Conservation (phyloP, 2,113 vertebrate species). For the Tylochromis polylepis region DNA sequence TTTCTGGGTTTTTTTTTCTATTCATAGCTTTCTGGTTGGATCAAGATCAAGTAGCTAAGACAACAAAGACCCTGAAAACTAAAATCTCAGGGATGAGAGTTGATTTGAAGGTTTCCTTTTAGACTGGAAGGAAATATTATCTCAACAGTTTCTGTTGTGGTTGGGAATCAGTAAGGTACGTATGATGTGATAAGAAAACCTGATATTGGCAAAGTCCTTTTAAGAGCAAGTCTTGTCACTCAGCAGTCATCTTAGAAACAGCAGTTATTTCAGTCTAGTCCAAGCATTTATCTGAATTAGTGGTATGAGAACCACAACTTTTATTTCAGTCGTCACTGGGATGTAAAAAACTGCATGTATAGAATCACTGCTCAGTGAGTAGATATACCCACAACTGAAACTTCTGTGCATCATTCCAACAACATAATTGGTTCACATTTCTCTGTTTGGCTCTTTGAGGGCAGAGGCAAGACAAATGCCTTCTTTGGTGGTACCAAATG, state of each 20-base stretch:
- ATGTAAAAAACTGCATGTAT: fast-evolving
- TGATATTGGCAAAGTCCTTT: not conserved
- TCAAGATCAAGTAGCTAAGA: not conserved
- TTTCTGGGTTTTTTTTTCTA: not conserved
- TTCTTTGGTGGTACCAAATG: not conserved
- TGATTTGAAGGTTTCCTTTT: not conserved
- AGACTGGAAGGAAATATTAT: not conserved
- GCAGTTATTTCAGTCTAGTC: not conserved
- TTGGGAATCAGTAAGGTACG: not conserved
- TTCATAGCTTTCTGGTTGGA: not conserved
- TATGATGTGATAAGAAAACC: not conserved
- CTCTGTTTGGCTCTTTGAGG: not conserved
- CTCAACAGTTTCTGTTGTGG: not conserved
- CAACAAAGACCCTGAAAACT: not conserved
- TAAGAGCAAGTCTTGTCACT: not conserved
- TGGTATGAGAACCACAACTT: not conserved
- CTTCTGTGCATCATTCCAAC: not conserved
- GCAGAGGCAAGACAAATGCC: not conserved
- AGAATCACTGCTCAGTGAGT: not conserved
- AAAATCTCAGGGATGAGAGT: not conserved
- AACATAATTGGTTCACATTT: not conserved
- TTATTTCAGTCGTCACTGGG: not conserved
- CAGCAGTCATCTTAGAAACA: not conserved
- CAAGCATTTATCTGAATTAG: not conserved
- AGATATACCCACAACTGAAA: not conserved